phyloP scores from a whole-genome alignment of 2,113 vertebrate species.

The Barbus barbus region DNA sequence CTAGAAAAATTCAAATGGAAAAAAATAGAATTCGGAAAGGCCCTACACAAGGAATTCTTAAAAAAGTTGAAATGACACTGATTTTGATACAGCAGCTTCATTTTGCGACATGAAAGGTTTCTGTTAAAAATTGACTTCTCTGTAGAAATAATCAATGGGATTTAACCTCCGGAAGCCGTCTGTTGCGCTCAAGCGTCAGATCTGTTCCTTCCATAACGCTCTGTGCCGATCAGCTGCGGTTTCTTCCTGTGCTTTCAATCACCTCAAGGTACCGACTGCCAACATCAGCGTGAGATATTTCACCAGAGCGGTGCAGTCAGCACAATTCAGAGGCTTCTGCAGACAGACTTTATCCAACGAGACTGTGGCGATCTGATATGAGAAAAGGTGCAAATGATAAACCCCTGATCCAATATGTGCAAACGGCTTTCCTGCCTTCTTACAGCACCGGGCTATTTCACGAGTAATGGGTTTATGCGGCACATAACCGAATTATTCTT shows the following conservation, averaged over 20 bases:
- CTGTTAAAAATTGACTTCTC: background rate
- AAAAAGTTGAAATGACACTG: background rate
- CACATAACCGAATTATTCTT: too few relatives aligned
- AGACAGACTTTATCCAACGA: background rate
- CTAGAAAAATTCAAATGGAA: too few relatives aligned
- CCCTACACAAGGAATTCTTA: background rate
- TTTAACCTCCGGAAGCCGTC: background rate
- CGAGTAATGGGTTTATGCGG: conserved; percentile 20
- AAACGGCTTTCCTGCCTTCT: conserved; percentile 26
- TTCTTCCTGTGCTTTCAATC: conserved; percentile 65
- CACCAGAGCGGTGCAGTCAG: conserved; percentile 67
- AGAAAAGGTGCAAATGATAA: conserved; percentile 33
- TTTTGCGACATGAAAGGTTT: background rate
- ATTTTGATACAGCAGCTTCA: background rate
- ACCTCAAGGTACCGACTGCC: conserved; percentile 66
- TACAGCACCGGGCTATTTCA: conserved; percentile 9
- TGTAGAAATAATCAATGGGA: background rate
- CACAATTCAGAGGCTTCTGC: conserved; percentile 55
- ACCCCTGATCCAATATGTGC: conserved; percentile 43
- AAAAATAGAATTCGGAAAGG: too few relatives aligned
- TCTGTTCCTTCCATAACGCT: conserved; percentile 52
- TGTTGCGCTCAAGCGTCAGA: conserved; percentile 38
- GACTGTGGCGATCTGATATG: conserved; percentile 36
- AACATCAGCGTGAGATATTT: conserved; percentile 65
- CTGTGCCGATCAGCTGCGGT: conserved; percentile 10